These are phyloP conservation scores for Delia radicum DNA, from an alignment of 1,140 invertebrate genomes.

Conservation along the genomic window DNA sequence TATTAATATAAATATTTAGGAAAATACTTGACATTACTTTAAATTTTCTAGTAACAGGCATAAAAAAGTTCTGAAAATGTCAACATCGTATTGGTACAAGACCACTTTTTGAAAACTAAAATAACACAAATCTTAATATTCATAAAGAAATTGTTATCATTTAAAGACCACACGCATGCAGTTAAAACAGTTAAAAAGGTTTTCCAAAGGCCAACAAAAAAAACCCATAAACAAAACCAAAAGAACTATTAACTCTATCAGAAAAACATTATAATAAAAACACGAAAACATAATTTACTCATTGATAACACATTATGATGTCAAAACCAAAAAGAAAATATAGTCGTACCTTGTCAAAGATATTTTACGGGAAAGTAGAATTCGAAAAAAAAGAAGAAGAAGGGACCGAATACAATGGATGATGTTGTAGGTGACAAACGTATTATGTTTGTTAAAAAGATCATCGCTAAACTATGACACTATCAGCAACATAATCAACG, in stretches of 20 bases:
- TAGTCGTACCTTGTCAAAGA: background rate
- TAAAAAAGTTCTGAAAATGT: too few relatives aligned
- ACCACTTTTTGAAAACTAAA: too few relatives aligned
- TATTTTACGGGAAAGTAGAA: background rate
- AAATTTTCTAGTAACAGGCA: too few relatives aligned
- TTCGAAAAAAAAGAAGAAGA: background rate
- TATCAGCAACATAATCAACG: background rate
- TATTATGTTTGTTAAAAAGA: conserved; percentile 37
- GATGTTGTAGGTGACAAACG: conserved; percentile 46
- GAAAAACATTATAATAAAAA: background rate
- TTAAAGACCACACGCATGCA: conserved; percentile 5
- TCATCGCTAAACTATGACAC: conserved; percentile 2
- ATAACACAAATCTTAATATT: too few relatives aligned
- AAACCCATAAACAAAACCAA: background rate
- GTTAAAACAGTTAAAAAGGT: background rate
- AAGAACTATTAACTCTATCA: conserved; percentile 14
- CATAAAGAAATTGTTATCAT: too few relatives aligned
- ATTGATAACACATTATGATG: conserved; percentile 22
- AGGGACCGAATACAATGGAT: background rate
- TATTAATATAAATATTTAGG: too few relatives aligned
- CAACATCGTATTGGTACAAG: too few relatives aligned
- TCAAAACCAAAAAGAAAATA: conserved; percentile 4
- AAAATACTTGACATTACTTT: too few relatives aligned
- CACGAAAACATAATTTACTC: conserved; percentile 23
- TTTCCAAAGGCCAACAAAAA: background rate